A percentile compares a stretch with the other conserved stretches of the same genome.
Conservation (phyloP, 2,888 invertebrate genomes). For the Limnephilus rhombicus region DNA sequence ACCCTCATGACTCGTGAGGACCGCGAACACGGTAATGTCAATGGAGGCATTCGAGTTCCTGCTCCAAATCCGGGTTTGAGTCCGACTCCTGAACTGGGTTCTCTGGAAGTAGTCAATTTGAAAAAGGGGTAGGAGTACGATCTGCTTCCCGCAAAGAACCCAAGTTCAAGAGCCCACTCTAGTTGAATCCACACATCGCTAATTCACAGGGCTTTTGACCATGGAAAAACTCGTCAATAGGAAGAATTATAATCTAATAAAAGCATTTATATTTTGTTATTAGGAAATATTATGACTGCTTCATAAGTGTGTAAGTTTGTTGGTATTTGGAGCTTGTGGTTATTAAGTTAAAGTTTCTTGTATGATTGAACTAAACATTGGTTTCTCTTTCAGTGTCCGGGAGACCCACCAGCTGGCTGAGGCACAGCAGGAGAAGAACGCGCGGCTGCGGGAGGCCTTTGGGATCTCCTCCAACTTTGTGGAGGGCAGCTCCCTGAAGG, state of each 20-base stretch:
- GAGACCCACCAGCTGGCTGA: conserved; percentile 98
- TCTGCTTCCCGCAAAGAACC: too few species aligned
- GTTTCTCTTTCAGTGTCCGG: conserved; percentile 83
- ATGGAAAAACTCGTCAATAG: too few species aligned
- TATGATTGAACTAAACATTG: conserved; percentile 19
- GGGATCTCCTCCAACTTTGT: conserved; percentile 96
- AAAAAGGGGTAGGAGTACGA: too few species aligned
- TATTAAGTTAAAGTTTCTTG: neutral
- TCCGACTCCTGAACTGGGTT: too few species aligned
- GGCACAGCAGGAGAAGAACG: conserved; percentile 97
- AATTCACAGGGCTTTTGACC: neutral
- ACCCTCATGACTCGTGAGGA: too few species aligned
- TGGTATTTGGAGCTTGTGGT: neutral
- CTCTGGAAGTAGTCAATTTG: too few species aligned
- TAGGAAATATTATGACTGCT: neutral
- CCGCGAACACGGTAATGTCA: too few species aligned
- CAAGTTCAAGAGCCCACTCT: too few species aligned
- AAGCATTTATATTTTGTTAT: conserved; percentile 51
- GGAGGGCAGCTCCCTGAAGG: conserved; percentile 94
- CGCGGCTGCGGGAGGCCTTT: conserved; percentile 93
- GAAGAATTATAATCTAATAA: neutral
- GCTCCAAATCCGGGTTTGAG: too few species aligned
- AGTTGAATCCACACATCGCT: too few species aligned
- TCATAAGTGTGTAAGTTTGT: neutral
- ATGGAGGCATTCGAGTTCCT: too few species aligned